Percentiles rank a stretch among this genome's conserved stretches.
Conservation (phyloP, 2,888 invertebrate genomes). For the Alloplasta piceator region DNA sequence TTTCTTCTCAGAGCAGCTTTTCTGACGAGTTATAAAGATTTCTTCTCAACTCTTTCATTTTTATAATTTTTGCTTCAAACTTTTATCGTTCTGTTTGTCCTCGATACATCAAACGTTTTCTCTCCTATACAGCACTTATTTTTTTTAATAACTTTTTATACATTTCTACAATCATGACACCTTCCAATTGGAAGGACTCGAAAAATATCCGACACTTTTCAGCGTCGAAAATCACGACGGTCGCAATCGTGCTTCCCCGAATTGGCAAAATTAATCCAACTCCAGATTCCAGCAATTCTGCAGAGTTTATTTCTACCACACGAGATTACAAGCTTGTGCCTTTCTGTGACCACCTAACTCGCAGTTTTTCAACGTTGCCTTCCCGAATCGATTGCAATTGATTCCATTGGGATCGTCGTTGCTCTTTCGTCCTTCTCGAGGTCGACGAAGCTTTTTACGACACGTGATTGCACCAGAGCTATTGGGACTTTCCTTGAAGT, state of each 20-base stretch:
- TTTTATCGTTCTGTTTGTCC: too few relatives aligned
- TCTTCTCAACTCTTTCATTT: too few relatives aligned
- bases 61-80: too few relatives aligned
- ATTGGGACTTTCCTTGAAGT: slow-evolving; percentile 28
- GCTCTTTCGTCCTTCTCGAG: not conserved
- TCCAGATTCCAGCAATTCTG: not conserved
- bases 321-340: slow-evolving; percentile 29
- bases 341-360: slow-evolving; percentile 40
- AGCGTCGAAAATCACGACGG: slow-evolving; percentile 7
- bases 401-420: slow-evolving; percentile 18
- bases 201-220: slow-evolving; percentile 18
- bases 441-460: slow-evolving; percentile 29
- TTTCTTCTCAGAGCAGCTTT: too few relatives aligned
- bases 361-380: slow-evolving; percentile 36
- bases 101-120: too few relatives aligned
- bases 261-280: slow-evolving; percentile 56
- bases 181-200: slow-evolving; percentile 15
- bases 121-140: too few relatives aligned
- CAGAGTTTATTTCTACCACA: slow-evolving; percentile 4
- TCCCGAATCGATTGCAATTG: slow-evolving; percentile 49
- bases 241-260: slow-evolving; percentile 48
- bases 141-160: too few relatives aligned
- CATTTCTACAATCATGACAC: not conserved
- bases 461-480: slow-evolving; percentile 36
- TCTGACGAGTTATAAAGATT: too few relatives aligned